Evolutionary conservation across 1,140 invertebrate species (phyloP).

Genomic region (Schlechtendalia chinensis): DNA sequence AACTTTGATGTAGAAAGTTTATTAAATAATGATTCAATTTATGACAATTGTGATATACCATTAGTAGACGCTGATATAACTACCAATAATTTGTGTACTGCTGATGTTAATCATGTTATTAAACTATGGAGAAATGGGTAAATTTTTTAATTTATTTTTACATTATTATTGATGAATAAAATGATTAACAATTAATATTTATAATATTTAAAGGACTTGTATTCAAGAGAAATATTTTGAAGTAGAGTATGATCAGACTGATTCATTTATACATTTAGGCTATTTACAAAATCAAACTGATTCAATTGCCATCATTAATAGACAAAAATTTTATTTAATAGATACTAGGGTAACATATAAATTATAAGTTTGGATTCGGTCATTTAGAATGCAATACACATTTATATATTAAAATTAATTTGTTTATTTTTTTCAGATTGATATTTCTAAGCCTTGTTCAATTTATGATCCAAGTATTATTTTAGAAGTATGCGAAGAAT

Average conservation of each 20-base stretch:
- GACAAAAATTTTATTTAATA: slow-evolving; percentile 14
- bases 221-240: slow-evolving; percentile 40
- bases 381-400: not conserved
- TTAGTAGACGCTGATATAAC: slow-evolving; percentile 12
- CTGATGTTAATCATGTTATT: slow-evolving; percentile 28
- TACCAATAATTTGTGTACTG: slow-evolving; percentile 10
- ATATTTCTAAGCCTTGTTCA: slow-evolving; percentile 40
- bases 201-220: slow-evolving; percentile 5
- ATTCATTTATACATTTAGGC: slow-evolving; percentile 33
- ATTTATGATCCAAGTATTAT: slow-evolving; percentile 23
- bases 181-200: not conserved
- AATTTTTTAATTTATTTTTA: not conserved
- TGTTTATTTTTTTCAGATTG: slow-evolving; percentile 22
- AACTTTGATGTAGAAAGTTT: not conserved
- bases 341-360: slow-evolving; percentile 18
- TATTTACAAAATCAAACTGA: slow-evolving; percentile 26
- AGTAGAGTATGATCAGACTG: not conserved
- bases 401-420: not conserved
- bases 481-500: slow-evolving; percentile 38
- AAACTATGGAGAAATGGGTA: slow-evolving; percentile 32
- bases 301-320: slow-evolving; percentile 21
- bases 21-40: slow-evolving; percentile 16
- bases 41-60: slow-evolving; percentile 16
- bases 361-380: not conserved
- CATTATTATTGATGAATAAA: slow-evolving; percentile 1